Percentiles rank a stretch among this genome's conserved stretches.
phyloP scores from a whole-genome alignment of 2,888 invertebrate species.

The Thumatha senex region DNA sequence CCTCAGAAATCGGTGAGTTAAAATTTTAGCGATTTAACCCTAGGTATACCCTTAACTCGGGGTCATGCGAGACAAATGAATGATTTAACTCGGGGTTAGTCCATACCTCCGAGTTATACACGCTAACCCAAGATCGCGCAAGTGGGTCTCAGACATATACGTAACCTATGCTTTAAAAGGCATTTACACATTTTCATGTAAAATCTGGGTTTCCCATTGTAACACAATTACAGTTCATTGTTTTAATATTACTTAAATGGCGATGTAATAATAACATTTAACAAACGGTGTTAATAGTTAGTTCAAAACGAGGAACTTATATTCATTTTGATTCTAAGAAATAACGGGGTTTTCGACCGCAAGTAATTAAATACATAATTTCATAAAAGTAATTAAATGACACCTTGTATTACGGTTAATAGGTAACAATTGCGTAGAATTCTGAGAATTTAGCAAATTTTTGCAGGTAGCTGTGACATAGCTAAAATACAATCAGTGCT shows the following conservation, averaged over 20 bases:
- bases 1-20: too few species aligned
- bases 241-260: not conserved
- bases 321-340: constrained; percentile 16
- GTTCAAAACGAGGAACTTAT: not conserved
- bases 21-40: too few species aligned
- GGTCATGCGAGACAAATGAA: too few species aligned
- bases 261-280: too few species aligned
- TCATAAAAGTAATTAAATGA: not conserved
- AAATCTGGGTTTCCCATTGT: not conserved
- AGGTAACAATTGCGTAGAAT: not conserved
- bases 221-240: not conserved
- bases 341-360: constrained; percentile 30
- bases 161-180: too few species aligned
- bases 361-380: constrained; percentile 11
- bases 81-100: too few species aligned
- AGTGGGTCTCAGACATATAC: too few species aligned
- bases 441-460: not conserved
- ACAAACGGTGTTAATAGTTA: not conserved
- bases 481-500: not conserved
- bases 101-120: too few species aligned
- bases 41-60: too few species aligned
- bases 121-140: too few species aligned
- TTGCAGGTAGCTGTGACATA: not conserved
- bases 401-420: not conserved
- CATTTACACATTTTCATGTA: not conserved